Evolutionary conservation across 2,113 vertebrate species (phyloP), one percentile per base, ranked within the genome.

Genomic region (Laticauda colubrina): DNA sequence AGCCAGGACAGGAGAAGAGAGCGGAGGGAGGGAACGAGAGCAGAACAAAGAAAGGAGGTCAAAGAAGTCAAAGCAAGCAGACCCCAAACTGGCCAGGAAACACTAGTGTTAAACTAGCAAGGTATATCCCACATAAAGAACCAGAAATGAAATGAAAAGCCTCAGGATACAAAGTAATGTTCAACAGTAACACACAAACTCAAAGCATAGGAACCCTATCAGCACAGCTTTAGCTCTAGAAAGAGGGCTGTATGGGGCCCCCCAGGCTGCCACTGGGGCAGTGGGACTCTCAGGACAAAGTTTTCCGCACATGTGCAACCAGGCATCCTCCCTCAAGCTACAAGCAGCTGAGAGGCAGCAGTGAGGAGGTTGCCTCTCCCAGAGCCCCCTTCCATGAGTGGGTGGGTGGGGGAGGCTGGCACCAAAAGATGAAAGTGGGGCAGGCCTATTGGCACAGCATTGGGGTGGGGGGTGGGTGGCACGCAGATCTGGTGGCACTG

Each of bases 161-260:
- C 96, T 97, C 96, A 97, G 97, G 98, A 94, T 97, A 98, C 97
- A 97, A 98, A 98, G 97, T 98, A 98, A 99, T 98, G 98, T 98
- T 99, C 98, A 98, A 98, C 97, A 97, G 96, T 97, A 97, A 98
- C 97, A 98, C 98, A 98, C 98, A 98, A 98, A 97, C 98, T 98
- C 98, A 97, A 98, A 98, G 97, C 98, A 98, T 98, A 97, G 94
- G 96, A 97, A 98, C 97, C 96, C 97, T 97, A 98, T 97, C 98
- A 98, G 98, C 98, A 99, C 98, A 99, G 98, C 98, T 98, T 98
- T 97, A 98, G 96, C 97, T 98, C 97, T 97, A 97, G 98, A 96
- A 98, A 98, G 97, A 95, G 96, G 97, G 97, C 97, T 97, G 97
- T 97, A 97, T 51, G 94, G 96, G 97, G 24, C 11, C 18, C 26